These are phyloP conservation scores for Sitta carolinensis DNA, from an alignment of 2,797 vertebrate species.

Conservation along the genomic window DNA sequence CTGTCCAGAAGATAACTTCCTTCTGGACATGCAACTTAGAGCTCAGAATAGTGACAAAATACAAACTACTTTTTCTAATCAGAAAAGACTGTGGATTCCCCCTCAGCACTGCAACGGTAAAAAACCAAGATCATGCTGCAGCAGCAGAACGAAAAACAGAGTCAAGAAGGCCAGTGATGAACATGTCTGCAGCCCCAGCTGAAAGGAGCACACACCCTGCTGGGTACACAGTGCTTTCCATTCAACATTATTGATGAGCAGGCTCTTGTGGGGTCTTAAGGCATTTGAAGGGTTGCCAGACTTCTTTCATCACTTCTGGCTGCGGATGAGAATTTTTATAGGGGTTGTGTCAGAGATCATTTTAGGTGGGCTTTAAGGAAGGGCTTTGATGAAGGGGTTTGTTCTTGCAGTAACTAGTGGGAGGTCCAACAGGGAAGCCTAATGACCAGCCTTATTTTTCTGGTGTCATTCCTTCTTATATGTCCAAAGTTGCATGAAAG, in stretches of 20 bases:
- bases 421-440: neutral
- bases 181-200: neutral
- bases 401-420: fast-evolving
- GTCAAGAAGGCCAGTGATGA: neutral
- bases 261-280: neutral
- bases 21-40: neutral
- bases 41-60: neutral
- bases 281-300: neutral
- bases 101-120: neutral
- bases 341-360: neutral
- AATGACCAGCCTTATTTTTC: neutral
- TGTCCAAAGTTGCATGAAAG: neutral
- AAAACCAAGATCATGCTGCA: neutral
- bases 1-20: neutral
- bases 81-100: neutral
- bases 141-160: neutral
- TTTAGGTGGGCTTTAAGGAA: neutral
- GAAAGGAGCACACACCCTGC: neutral
- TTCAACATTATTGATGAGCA: neutral
- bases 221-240: neutral
- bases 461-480: neutral
- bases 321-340: neutral
- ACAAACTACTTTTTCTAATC: neutral
- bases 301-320: neutral
- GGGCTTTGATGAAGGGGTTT: neutral